These are phyloP conservation scores for Biston stratarius DNA, from an alignment of 2,888 invertebrate genomes.

Conservation along the genomic window DNA sequence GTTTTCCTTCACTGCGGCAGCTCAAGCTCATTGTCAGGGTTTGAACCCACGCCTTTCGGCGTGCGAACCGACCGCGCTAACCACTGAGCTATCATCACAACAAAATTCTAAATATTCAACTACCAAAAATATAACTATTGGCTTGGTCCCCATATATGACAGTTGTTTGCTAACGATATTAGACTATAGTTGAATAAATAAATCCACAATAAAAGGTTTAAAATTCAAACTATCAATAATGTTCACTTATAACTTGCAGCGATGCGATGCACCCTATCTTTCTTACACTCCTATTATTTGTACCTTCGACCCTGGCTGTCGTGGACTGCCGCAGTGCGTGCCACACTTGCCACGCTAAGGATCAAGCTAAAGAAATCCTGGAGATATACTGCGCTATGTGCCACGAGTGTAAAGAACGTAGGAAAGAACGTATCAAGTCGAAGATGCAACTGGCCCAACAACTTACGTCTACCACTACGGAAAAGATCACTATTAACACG, in stretches of 20 bases:
- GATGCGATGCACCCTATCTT: conserved; percentile 38
- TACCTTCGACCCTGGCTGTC: conserved; percentile 47
- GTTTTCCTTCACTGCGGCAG: too few species aligned
- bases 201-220: neutral
- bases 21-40: too few species aligned
- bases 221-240: neutral
- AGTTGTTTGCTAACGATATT: too few species aligned
- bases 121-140: too few species aligned
- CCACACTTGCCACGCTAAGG: conserved; percentile 56
- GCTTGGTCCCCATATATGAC: too few species aligned
- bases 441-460: conserved; percentile 9
- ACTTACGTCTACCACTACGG: neutral
- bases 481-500: neutral
- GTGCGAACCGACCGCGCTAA: too few species aligned
- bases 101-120: too few species aligned
- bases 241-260: conserved; percentile 37
- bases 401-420: conserved; percentile 65
- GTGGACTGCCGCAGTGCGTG: conserved; percentile 70
- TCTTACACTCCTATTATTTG: conserved; percentile 39
- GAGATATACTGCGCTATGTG: conserved; percentile 78
- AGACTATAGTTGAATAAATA: neutral
- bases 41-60: too few species aligned
- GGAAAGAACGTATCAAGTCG: conserved; percentile 50
- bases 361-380: conserved; percentile 52
- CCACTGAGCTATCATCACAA: too few species aligned